Evolutionary conservation across 2,888 invertebrate genomes (phyloP), one percentile per base, ranked within the genome.

Genomic region (Chesias legatella): DNA sequence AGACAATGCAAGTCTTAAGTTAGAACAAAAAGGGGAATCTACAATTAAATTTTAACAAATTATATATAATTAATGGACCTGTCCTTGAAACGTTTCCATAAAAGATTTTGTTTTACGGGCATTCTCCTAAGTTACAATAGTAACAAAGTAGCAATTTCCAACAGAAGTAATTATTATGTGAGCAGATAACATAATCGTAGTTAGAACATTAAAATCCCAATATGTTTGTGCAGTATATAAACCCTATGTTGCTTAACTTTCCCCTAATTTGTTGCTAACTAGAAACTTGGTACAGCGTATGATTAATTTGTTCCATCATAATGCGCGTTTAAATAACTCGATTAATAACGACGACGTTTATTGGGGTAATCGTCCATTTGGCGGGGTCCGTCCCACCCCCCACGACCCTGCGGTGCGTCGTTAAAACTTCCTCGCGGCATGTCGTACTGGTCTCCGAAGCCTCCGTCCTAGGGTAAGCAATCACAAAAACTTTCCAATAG

Each of bases 261-360:
- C 44, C 48, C 43, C 38, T 46, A 39, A 46, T 55, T 53, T 53
- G 51, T 45, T 42, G 33, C 52, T 53, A 56, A 51, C 58, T 34
- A 49, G 41, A 42, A 44, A 48, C 54, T 48, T 38, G 44, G 35
- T 42, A 40, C 36, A 33, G 27, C 9, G 30, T 25, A 25, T 26
- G 22, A 17, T 38, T 6, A 17, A 28, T 44, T 51, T 50, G 51
- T 41, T 48, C 36, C 37, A 48, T 39, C 35, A n/a, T 13, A 33
- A 30, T 27, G 11, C 7, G 34, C 7, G 34, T 54, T 48, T 49
- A 37, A 37, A 40, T 48, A 47, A 38, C 48, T 42, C 45, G 48
- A 67, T 85, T 90, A 92, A 74, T 89, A 92, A 55, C 92, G 91
- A 68, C 92, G 90, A 59, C 92, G 89, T 83, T 91, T 92, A 81